Conservation (phyloP, 2,113 vertebrate genomes). For the Lutjanus erythropterus region DNA sequence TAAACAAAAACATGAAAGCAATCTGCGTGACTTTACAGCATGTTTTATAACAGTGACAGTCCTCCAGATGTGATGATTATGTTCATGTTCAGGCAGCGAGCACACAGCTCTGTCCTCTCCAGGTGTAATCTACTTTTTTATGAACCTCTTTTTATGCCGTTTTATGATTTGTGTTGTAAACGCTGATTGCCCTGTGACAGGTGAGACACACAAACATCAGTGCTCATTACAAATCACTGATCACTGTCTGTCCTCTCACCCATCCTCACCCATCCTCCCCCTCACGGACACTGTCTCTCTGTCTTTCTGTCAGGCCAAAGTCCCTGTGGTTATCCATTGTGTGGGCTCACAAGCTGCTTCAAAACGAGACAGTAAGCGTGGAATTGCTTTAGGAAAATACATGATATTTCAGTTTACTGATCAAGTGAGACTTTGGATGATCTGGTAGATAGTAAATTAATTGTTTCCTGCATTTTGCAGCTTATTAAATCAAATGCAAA, state of each 20-base stretch:
- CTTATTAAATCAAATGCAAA: not conserved
- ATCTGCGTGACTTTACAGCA: not conserved
- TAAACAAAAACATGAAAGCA: not conserved
- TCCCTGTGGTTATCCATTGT: slow-evolving; percentile 65
- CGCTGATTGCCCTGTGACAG: not conserved
- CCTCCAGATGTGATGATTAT: too few relatives aligned
- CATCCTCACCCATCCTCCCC: not conserved
- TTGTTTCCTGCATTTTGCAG: not conserved
- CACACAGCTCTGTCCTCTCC: not conserved
- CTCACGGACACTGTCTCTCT: not conserved
- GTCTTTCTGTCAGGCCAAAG: slow-evolving; percentile 62
- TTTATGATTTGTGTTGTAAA: slow-evolving; percentile 68
- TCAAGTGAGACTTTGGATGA: not conserved
- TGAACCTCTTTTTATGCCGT: not conserved
- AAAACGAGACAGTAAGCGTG: slow-evolving; percentile 5
- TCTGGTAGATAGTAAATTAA: not conserved
- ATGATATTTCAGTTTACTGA: not conserved
- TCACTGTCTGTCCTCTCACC: not conserved
- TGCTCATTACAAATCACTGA: not conserved
- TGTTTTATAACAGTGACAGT: not conserved
- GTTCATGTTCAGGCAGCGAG: not conserved
- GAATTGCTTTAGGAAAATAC: not conserved
- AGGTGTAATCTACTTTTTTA: slow-evolving; percentile 24
- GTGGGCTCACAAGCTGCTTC: slow-evolving; percentile 11
- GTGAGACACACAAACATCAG: not conserved